phyloP scores from a whole-genome alignment of 2,113 vertebrate species.

The Melanocharis versteri region DNA sequence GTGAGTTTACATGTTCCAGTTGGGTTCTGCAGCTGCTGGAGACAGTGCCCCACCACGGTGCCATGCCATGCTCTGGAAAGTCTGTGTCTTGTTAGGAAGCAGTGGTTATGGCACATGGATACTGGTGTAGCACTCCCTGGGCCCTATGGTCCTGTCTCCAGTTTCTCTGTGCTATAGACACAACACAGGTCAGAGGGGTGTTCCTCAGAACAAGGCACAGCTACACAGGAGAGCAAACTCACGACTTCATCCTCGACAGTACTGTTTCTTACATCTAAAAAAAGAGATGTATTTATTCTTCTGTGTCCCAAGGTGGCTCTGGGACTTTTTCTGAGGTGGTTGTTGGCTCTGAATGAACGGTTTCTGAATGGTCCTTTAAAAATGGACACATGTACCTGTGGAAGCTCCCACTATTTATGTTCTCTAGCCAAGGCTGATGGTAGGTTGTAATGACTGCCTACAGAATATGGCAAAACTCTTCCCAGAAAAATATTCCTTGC shows the following conservation, averaged over 20 bases:
- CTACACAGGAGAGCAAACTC: neutral
- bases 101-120: neutral
- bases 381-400: neutral
- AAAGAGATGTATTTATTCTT: neutral
- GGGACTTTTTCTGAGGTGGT: neutral
- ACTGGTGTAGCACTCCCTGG: neutral
- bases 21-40: neutral
- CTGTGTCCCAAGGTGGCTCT: neutral
- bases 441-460: neutral
- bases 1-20: neutral
- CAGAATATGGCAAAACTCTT: neutral
- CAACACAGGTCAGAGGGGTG: neutral
- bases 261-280: neutral
- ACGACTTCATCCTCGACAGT: neutral
- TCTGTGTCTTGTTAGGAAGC: neutral
- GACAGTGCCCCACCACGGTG: accelerated
- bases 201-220: neutral
- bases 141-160: accelerated
- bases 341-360: neutral
- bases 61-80: neutral
- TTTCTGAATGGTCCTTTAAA: neutral
- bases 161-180: neutral
- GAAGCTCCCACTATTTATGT: neutral
- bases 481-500: neutral
- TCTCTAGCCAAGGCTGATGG: neutral